Evolutionary conservation across 23 tunicate genomes (phyloP).

Genomic region (Oikopleura dioica): DNA sequence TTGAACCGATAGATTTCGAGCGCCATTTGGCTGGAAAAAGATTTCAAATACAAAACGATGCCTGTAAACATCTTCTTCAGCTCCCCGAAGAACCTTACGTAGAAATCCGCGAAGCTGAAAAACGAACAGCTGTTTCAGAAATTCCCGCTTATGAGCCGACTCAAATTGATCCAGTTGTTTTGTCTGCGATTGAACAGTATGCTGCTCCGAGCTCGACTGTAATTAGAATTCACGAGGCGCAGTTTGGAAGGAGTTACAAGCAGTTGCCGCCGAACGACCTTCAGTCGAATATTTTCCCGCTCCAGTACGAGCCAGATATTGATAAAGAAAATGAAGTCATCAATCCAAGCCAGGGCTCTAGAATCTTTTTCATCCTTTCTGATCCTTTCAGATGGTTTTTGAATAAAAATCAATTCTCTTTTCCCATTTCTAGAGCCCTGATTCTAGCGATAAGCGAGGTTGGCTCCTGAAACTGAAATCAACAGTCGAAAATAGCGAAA

Average conservation of each 20-base stretch:
- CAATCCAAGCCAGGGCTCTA: too few species aligned
- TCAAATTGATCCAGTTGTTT: neutral
- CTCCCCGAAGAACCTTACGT: neutral
- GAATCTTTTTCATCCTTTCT: too few species aligned
- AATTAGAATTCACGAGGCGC: neutral
- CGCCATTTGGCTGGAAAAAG: neutral
- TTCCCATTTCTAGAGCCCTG: too few species aligned
- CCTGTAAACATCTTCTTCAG: neutral
- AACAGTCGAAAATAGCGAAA: neutral
- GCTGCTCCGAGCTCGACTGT: neutral
- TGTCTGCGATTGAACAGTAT: neutral
- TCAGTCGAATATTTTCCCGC: too few species aligned
- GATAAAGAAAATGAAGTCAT: neutral
- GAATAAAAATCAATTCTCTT: too few species aligned
- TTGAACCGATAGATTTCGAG: neutral
- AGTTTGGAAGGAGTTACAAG: too few species aligned
- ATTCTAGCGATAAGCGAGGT: slow-evolving; percentile 7
- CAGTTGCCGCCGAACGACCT: too few species aligned
- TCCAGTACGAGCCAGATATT: slow-evolving; percentile 2
- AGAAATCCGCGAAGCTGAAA: neutral
- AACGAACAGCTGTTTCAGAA: neutral
- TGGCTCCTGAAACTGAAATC: neutral
- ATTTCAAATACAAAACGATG: slow-evolving; percentile 6
- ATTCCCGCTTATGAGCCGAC: neutral
- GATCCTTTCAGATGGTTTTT: too few species aligned